Evolutionary conservation across 2,113 vertebrate species (phyloP), one percentile per base, ranked within the genome.

Genomic region (Nettapus auritus): DNA sequence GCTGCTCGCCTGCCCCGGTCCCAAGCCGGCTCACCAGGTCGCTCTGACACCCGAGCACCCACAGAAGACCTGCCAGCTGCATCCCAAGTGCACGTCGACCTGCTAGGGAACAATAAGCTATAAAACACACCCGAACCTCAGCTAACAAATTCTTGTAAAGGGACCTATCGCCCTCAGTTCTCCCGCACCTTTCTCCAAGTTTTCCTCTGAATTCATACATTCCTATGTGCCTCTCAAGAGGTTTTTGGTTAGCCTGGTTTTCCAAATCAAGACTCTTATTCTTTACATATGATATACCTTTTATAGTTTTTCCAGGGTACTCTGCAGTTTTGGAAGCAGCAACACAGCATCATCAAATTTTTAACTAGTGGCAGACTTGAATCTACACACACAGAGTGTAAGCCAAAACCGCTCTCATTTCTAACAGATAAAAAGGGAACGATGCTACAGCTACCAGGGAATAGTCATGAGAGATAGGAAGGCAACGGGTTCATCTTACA

Each of bases 1-100:
- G 82, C 48, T 48, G 90, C 52, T 15, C 40, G 82, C 83, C 76
- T 84, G 82, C 52, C 91, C 92, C 82, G 93, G 81, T 81, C 93
- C 80, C 86, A 93, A 83, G 78, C 94, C 82, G 80, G 84, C 94
- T 97, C 73, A 38, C 5, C 22, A 70, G 40, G 76, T 29, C 21
- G 81, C 81, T 89, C 88, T 16, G 6, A 60, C 90, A 76, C 59
- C 88, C 86, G 60, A 63, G 79, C 80, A 29, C 66, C 57, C 83
- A 26, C 28, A 50, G 48, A 29, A 17, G 71, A 55, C 57, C 34
- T 14, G 46, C 55, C 91, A 94, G 80, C 52, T 90, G 34, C 67
- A 53, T 23, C 68, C 62, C 84, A 57, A 55, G 69, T 11, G 42
- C 52, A 73, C 40, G 76, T 76, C 46, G 12, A 15, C 22, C 63